Base-by-base conservation (phyloP, 2,888 invertebrate species). In the Drosophila kambysellisi region DNA sequence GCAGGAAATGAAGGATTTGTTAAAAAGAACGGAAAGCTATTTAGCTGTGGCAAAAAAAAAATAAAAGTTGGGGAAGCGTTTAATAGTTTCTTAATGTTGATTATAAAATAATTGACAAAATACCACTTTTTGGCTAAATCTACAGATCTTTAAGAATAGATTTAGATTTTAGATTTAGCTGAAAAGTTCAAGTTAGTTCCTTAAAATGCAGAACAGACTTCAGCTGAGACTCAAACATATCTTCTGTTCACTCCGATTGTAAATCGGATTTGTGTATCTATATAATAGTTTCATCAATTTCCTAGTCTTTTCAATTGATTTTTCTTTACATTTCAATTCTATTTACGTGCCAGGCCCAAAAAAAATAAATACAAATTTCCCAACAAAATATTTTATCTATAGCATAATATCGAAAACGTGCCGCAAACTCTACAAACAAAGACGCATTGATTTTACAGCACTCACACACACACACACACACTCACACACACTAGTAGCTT, bases 1-100 rank as follows among this genome's bases (percentile, higher is more conserved):
- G 51, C 80, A 67, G 75, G 87, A 81, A 83, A 83, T 79, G 41
- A 73, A 76, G 72, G 68, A 70, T 71, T 83, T 77, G 52, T 43
- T 59, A 50, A 48, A 60, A 63, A 66, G 41, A 35, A 51, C 15
- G 29, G 17, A 54, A 76, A 58, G 12, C 48, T 30, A 39, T 51
- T 58, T 37, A 54, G 33, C 29, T 70, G n/a, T 41, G 17, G 51
- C 32, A 50, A 48, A n/a, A 17, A 29, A 29, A 15, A 51, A 8
- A 17, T 29, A n/a, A 30, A 2, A 30, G 35, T 51, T n/a, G 17
- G 33, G n/a, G 35, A 70, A 70, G 39, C 52, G 43, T 35, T 29
- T 43, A 9, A 59, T 25, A 46, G 51, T 52, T 29, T 17, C 54
- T 15, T 33, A 12, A 59, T 53, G 32, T 8, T 8, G 46, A 46